Base-by-base conservation (phyloP, 2,113 vertebrate species). In the Fulmarus glacialis region DNA sequence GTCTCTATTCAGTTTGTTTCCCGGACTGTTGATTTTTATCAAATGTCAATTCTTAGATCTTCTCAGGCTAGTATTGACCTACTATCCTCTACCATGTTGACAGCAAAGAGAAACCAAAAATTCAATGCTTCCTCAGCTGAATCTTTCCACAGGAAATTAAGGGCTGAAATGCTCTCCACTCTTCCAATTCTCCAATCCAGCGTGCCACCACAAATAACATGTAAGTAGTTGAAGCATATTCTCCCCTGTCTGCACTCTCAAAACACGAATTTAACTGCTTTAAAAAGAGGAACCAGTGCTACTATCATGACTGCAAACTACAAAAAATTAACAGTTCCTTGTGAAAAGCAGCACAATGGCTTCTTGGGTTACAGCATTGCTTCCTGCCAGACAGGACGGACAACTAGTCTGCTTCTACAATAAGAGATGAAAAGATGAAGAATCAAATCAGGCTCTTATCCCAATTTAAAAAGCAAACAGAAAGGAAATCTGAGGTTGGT, bases 121-220 rank as follows among this genome's bases (percentile, higher is more conserved):
- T 75, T 78, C 86, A 60, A 13, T 50, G 77, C 36, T 64, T 89
- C 79, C 74, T 77, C 36, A 82, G 87, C 56, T 79, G 87, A 66
- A 55, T 79, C 6, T 79, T 95, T 92, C 87, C 84, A 97, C 53
- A 67, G 96, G 96, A 96, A 96, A 95, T 88, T 13, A 84, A 96
- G 89, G 92, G 47, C 83, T 90, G 90, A 86, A 78, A 66, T 11
- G 21, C 53, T 84, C 52, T 86, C 71, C 50, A 6, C 6, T 64
- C 53, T 40, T 81, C 70, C 87, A 82, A 0, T 77, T 94, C 84
- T 73, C 64, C 94, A 79, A 9, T 64, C 80, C 56, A 60, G 29
- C 8, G 4, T 8, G 17, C 80, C 91, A 93, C 11, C 91, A 90
- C 78, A 67, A 97, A 89, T 63, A 85, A 70, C 10, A 59, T 27